A percentile compares a stretch with the other conserved stretches of the same genome.
Conservation (phyloP, 2,797 vertebrate species). For the Channa striata region DNA sequence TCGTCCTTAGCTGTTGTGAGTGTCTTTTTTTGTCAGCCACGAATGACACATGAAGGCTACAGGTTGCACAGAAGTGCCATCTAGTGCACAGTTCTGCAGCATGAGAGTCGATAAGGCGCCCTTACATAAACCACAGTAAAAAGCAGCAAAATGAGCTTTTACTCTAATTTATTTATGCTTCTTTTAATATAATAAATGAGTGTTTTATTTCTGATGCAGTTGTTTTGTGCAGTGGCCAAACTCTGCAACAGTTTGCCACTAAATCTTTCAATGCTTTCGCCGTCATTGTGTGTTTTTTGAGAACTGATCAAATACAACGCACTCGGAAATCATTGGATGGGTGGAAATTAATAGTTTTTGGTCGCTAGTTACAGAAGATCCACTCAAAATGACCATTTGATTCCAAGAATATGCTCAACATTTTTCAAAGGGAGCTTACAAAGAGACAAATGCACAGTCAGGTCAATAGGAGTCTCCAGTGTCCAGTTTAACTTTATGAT, state of each 20-base stretch:
- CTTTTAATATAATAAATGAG: too few relatives aligned
- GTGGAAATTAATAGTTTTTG: too few relatives aligned
- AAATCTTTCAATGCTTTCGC: too few relatives aligned
- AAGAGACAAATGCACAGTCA: not conserved
- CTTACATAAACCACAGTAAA: not conserved
- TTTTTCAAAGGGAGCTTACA: not conserved
- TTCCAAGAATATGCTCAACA: too few relatives aligned
- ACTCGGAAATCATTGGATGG: too few relatives aligned
- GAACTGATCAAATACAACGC: too few relatives aligned
- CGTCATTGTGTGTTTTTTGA: not conserved
- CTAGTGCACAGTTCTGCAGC: slow-evolving; percentile 51
- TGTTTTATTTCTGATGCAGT: not conserved
- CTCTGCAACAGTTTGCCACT: too few relatives aligned
- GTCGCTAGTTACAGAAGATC: too few relatives aligned
- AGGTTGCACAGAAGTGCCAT: slow-evolving; percentile 55
- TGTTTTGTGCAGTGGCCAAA: not conserved
- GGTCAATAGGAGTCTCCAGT: not conserved
- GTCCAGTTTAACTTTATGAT: not conserved
- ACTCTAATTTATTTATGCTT: too few relatives aligned
- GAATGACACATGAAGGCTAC: slow-evolving; percentile 8
- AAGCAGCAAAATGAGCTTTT: too few relatives aligned
- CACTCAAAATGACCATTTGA: too few relatives aligned
- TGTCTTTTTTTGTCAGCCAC: slow-evolving; percentile 11
- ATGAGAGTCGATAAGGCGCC: not conserved
- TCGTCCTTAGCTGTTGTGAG: not conserved